These are phyloP conservation scores for Oscheius sp. DNA, from an alignment of 2,888 invertebrate species.

Conservation along the genomic window DNA sequence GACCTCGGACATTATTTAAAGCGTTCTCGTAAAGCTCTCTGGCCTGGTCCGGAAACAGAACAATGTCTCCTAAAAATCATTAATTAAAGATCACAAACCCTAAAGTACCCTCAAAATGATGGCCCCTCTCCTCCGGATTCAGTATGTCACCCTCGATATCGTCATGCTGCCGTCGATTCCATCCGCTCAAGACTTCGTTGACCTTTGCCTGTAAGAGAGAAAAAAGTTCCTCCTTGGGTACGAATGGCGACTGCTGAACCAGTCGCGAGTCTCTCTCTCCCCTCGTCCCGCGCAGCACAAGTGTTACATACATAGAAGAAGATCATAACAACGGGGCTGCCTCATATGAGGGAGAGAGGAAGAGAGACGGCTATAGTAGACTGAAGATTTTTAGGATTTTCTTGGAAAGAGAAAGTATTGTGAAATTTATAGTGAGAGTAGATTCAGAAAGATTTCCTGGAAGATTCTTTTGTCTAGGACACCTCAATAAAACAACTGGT, in stretches of 20 bases:
- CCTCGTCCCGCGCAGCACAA: conserved; percentile 23
- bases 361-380: background rate
- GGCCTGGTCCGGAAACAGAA: conserved; percentile 71
- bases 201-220: conserved; percentile 11
- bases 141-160: conserved; percentile 35
- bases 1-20: conserved; percentile 45
- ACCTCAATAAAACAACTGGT: too few species aligned
- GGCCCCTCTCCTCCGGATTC: conserved; percentile 67
- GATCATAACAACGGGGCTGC: conserved; percentile 29
- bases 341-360: conserved; percentile 11
- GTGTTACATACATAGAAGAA: conserved; percentile 36
- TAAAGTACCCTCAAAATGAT: conserved; percentile 64
- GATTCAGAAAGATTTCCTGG: too few species aligned
- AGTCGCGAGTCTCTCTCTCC: conserved; percentile 17
- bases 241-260: conserved; percentile 12
- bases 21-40: conserved; percentile 62
- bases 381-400: background rate
- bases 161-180: conserved; percentile 43
- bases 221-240: conserved; percentile 12
- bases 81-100: background rate
- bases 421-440: too few species aligned
- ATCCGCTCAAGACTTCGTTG: conserved; percentile 22
- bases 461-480: too few species aligned
- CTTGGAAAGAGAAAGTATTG: too few species aligned
- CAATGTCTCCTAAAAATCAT: conserved; percentile 68